Evolutionary conservation across 1,140 invertebrate genomes (phyloP), one percentile per base, ranked within the genome.

Genomic region (Reticulitermes speratus): DNA sequence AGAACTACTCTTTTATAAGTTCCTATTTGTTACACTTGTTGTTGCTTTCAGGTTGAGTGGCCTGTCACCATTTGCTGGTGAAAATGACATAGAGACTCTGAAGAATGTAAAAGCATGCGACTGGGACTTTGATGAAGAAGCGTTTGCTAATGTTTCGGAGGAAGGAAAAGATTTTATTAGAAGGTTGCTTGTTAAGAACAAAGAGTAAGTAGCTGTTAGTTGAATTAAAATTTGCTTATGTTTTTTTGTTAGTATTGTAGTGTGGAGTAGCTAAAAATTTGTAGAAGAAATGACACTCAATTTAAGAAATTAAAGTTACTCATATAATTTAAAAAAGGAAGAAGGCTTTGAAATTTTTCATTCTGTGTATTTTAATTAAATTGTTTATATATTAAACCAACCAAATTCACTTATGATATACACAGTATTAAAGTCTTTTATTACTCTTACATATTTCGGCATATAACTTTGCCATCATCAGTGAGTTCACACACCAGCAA

Each of bases 161-260:
- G 97, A 99, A 91, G 99, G 96, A 88, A 99, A 98, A 93, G 99
- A 99, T 92, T 99, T 99, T 90, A 99, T 99, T 91, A 94, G 95
- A 86, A 95, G 96, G 90, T 92, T 99, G 86, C 93, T 99, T 2
- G 91, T 98, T 48, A 98, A 98, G 91, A 97, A 97, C 90, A 99
- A 99, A 92, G 97, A 98, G 96, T 97, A 92, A 93, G 95, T 94
- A 44, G 14, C 52, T 16, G 45, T 55, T 55, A 55, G 52, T 14
- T 55, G 52, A 55, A 55, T 21, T 55, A 55, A 21, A 55, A 55
- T 0, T 55, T 21, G 9, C 3, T 59, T 25, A 44, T 86, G 38
- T 86, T 45, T 85, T 85, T 59, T 59, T 21, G 23, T 25, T 84
- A n/a, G 23, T 84, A 38, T 8, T 9, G 38, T 38, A 38, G 38